Percentiles rank a stretch among this genome's conserved stretches.
Conservation (phyloP, 1,140 invertebrate species). For the Drosophila takahashii region DNA sequence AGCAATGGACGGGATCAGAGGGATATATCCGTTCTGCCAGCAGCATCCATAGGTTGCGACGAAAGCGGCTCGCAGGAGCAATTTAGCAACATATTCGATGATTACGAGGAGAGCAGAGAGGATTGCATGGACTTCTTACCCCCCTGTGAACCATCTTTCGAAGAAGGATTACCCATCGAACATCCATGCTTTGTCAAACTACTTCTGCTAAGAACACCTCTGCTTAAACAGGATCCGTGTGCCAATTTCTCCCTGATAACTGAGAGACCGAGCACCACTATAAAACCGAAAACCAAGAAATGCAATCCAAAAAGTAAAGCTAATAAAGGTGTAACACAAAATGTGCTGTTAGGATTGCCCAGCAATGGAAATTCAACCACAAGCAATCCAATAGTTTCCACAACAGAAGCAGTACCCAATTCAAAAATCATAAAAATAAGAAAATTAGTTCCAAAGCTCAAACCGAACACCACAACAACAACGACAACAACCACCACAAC, state of each 20-base stretch:
- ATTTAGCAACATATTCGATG: constrained; percentile 8
- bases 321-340: neutral
- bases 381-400: neutral
- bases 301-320: constrained; percentile 3
- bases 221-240: constrained; percentile 57
- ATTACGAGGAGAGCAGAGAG: constrained; percentile 22
- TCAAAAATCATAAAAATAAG: constrained; percentile 14
- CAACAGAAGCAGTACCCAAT: neutral
- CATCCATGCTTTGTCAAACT: constrained; percentile 65
- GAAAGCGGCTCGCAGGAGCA: constrained; percentile 50
- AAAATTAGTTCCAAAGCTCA: constrained; percentile 9
- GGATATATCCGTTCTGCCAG: constrained; percentile 28
- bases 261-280: neutral
- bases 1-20: constrained; percentile 34
- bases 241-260: constrained; percentile 45
- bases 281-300: constrained; percentile 7
- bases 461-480: constrained; percentile 9
- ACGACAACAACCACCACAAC: constrained; percentile 6
- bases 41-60: constrained; percentile 49
- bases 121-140: constrained; percentile 44
- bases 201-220: constrained; percentile 49
- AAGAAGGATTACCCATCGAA: constrained; percentile 22
- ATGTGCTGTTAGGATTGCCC: neutral
- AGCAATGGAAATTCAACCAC: neutral
- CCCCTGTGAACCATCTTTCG: constrained; percentile 1